These are phyloP conservation scores for Palythoa heliodiscus DNA, from an alignment of 92 coral and sea anemone species.

Conservation along the genomic window DNA sequence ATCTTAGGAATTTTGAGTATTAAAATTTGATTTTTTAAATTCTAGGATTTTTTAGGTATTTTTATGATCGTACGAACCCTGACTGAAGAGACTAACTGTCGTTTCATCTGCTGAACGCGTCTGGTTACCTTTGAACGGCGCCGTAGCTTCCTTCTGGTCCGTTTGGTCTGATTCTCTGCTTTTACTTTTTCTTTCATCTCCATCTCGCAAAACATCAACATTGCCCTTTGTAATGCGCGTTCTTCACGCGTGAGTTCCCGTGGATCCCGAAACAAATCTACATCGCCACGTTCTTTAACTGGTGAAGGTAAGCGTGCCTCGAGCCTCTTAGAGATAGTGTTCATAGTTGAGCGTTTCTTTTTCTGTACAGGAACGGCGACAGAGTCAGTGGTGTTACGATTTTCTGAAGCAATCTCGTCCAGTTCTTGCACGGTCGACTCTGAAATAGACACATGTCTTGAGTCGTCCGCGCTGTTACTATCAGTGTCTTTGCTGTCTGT, in stretches of 20 bases:
- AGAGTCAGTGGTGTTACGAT: constrained; percentile 10
- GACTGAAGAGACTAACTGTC: too few species aligned
- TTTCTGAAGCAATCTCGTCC: constrained; percentile 17
- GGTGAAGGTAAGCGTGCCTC: constrained; percentile 41
- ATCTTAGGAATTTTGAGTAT: too few species aligned
- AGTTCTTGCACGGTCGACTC: constrained; percentile 12
- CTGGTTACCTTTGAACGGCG: constrained; percentile 31
- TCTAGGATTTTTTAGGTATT: too few species aligned
- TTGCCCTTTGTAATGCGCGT: constrained; percentile 96
- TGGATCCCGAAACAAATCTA: constrained; percentile 95
- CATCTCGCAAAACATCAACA: constrained; percentile 94
- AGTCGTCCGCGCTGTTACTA: neutral
- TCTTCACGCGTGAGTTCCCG: constrained; percentile 97
- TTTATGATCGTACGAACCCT: too few species aligned
- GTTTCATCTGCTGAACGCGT: too few species aligned
- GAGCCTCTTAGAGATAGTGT: constrained; percentile 31
- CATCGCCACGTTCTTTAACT: constrained; percentile 58
- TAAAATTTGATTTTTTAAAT: too few species aligned
- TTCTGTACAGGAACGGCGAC: neutral
- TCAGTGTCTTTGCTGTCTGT: neutral
- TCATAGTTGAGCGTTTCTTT: constrained; percentile 20
- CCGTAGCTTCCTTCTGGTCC: constrained; percentile 31
- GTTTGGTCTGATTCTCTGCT: constrained; percentile 19
- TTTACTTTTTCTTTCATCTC: constrained; percentile 64
- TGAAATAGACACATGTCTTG: constrained; percentile 4